These are phyloP conservation scores for Babylonia areolata DNA, from an alignment of 1,140 invertebrate genomes.

Conservation along the genomic window DNA sequence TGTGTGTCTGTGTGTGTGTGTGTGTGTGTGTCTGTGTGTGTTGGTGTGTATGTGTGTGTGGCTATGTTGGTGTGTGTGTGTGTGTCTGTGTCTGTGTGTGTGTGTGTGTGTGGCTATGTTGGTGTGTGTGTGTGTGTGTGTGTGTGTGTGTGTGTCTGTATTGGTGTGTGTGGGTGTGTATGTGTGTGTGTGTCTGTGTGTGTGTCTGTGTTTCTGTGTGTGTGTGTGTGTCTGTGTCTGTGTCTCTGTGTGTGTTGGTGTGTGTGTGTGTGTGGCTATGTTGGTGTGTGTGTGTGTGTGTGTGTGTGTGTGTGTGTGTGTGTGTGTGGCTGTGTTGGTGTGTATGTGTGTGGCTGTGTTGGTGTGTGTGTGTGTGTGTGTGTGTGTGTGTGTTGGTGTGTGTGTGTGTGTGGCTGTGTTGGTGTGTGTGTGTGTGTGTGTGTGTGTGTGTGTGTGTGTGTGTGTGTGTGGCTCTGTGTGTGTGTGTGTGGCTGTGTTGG, in stretches of 20 bases:
- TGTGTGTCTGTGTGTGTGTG: neutral
- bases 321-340: neutral
- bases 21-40: neutral
- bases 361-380: neutral
- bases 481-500: neutral
- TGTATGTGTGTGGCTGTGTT: no score
- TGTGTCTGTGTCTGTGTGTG: neutral
- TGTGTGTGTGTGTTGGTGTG: no score
- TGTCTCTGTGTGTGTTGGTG: neutral
- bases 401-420: neutral
- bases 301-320: neutral
- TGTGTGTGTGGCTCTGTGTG: neutral
- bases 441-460: neutral
- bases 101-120: neutral
- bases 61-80: neutral
- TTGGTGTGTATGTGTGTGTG: neutral
- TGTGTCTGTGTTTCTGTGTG: neutral
- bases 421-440: neutral
- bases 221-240: conserved; percentile 40
- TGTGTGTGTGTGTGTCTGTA: no score
- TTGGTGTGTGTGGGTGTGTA: neutral
- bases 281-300: neutral
- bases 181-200: neutral
- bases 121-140: neutral
- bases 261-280: no score